A percentile compares a stretch with the other conserved stretches of the same genome.
These are phyloP conservation scores for Platichthys stellatus DNA, from an alignment of 2,113 vertebrate genomes.

Conservation along the genomic window DNA sequence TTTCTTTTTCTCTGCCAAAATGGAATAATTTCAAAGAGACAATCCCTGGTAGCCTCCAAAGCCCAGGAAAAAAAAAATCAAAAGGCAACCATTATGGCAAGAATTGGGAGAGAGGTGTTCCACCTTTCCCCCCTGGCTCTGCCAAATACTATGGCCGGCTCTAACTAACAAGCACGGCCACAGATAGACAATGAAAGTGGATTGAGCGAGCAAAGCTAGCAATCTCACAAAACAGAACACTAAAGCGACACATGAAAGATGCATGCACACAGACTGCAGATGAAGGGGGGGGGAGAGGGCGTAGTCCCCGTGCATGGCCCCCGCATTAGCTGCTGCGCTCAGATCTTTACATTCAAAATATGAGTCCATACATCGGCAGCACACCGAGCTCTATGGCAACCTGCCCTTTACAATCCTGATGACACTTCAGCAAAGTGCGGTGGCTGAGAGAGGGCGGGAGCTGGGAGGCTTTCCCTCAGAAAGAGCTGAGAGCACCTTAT, in stretches of 20 bases:
- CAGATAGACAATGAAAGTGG: constrained; percentile 70
- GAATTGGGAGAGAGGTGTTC: constrained; percentile 67
- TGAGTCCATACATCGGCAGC: constrained; percentile 62
- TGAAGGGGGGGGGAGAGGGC: constrained; percentile 17
- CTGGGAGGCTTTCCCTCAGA: constrained; percentile 65
- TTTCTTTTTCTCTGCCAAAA: constrained; percentile 84
- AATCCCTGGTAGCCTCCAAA: constrained; percentile 71
- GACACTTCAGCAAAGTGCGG: constrained; percentile 77
- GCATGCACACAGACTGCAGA: constrained; percentile 58
- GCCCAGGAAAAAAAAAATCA: constrained; percentile 62
- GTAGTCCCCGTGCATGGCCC: not conserved
- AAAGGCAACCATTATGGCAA: constrained; percentile 76
- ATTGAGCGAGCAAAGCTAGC: constrained; percentile 70
- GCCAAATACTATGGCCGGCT: constrained; percentile 62
- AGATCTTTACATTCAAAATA: constrained; percentile 69
- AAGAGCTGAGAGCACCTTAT: constrained; percentile 77
- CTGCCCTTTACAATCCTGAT: constrained; percentile 72
- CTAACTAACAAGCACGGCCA: constrained; percentile 65
- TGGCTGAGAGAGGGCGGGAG: constrained; percentile 73
- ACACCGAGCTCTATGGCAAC: constrained; percentile 62
- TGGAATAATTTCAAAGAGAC: constrained; percentile 84
- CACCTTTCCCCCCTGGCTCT: constrained; percentile 60
- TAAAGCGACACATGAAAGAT: constrained; percentile 65
- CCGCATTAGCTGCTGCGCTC: constrained; percentile 31
- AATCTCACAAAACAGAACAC: constrained; percentile 71